Evolutionary conservation across 1,140 invertebrate species (phyloP), one percentile per base, ranked within the genome.

Genomic region (Batillaria attramentaria): DNA sequence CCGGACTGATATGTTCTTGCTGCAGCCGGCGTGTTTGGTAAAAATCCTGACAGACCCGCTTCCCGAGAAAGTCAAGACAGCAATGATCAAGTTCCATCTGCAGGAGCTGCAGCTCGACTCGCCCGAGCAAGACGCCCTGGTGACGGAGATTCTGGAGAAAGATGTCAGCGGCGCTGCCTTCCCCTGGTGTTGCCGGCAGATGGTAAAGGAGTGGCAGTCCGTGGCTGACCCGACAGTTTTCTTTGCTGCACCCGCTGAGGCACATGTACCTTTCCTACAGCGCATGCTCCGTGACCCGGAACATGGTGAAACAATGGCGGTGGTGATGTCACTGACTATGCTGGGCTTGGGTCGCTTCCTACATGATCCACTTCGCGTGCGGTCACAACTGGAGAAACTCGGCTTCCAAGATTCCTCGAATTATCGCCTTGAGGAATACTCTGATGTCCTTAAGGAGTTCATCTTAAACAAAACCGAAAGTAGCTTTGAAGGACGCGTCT

Each of bases 141-240:
- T 69, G 66, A 33, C 54, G 3, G 2, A 5, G 37, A 35, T 73
- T 57, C 18, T 73, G 35, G 20, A 73, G 72, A 54, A 57, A 5
- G 72, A 73, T n/a, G 35, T 33, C 42, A 73, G 72, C 33, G 72
- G 72, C 31, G 28, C 72, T 3, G 72, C 46, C 13, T 73, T 73
- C 31, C 72, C 72, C 2, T 73, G 72, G 72, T 73, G 72, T 35
- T 73, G 72, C 57, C 28, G 5, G 31, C 41, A 57, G n/a, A 31
- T 73, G 43, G 72, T 73, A 2, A 28, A 73, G 2, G 28, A 39
- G 39, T 54, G 43, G 50, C 31, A 35, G 10, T 57, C 72, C 16
- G 4, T 43, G 3, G 72, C 54, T 3, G 6, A 62, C 42, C 54
- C 54, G 3, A 75, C 20, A 31, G 35, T 35, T 13, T 18, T 75